Evolutionary conservation across 23 tunicate genomes (phyloP), one percentile per base, ranked within the genome.

Genomic region (Ciona savignyi): DNA sequence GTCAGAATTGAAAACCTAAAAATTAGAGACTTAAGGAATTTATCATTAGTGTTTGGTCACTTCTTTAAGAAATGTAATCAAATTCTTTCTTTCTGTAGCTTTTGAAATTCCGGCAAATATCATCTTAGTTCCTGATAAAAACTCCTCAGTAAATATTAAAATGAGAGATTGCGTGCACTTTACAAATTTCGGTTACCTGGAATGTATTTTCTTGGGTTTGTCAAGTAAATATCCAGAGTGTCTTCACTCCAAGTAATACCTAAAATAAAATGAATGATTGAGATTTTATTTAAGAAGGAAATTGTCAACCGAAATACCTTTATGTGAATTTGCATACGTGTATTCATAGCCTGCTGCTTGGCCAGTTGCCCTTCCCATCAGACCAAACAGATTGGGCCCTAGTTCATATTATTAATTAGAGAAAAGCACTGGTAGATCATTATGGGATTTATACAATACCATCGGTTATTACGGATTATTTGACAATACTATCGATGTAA

Each of bases 121-220:
- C n/a, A n/a, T n/a, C n/a, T n/a, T n/a, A n/a, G n/a, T n/a, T n/a
- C n/a, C n/a, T n/a, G n/a, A n/a, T n/a, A n/a, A n/a, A n/a, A n/a
- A n/a, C n/a, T n/a, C n/a, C n/a, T n/a, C n/a, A n/a, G n/a, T n/a
- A n/a, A n/a, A n/a, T n/a, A n/a, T n/a, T n/a, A n/a, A n/a, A n/a
- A n/a, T n/a, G n/a, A n/a, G n/a, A n/a, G n/a, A n/a, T n/a, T n/a
- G n/a, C n/a, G n/a, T n/a, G n/a, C n/a, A n/a, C n/a, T n/a, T n/a
- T n/a, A n/a, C n/a, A n/a, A n/a, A n/a, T n/a, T n/a, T n/a, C n/a
- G n/a, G n/a, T 66, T 67, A 95, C 99, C 99, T 65, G 99, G 99
- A 71, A 95, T 95, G 64, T 87, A 87, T 68, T 88, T 88, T 75
- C 88, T 95, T 11, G 99, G 99, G 66, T 95, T 90, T 25, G 89